A percentile compares a stretch with the other conserved stretches of the same genome.
Evolutionary conservation across 2,113 vertebrate species (phyloP).

Genomic region (Labeo rohita): DNA sequence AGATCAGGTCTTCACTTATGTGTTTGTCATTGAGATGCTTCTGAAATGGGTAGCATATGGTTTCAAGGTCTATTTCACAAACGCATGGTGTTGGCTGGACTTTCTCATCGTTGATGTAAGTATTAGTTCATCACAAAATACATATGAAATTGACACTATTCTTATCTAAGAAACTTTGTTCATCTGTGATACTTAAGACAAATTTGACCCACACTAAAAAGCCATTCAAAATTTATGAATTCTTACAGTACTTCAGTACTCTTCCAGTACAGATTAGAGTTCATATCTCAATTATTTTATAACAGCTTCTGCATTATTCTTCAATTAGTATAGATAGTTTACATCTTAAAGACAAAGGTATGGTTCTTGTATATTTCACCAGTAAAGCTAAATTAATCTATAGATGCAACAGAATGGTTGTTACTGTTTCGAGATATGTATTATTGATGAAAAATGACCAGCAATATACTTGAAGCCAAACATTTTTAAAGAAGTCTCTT

Average conservation of each 20-base stretch:
- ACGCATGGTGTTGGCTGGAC: constrained; percentile 97
- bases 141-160: neutral
- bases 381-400: neutral
- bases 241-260: too few species aligned
- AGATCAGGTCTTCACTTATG: constrained; percentile 91
- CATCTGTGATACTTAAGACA: neutral
- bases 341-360: neutral
- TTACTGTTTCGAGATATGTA: neutral
- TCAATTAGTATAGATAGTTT: neutral
- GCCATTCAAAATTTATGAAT: neutral
- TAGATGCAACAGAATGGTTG: neutral
- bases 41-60: constrained; percentile 97
- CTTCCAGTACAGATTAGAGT: neutral
- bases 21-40: constrained; percentile 94
- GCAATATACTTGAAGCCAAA: neutral
- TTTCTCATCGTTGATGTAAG: constrained; percentile 95
- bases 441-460: neutral
- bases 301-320: neutral
- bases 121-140: constrained; percentile 27
- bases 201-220: neutral
- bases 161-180: neutral
- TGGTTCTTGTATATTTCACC: neutral
- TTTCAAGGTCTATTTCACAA: constrained; percentile 95
- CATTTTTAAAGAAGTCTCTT: neutral
- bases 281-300: neutral